A percentile compares a stretch with the other conserved stretches of the same genome.
Conservation (phyloP, 2,888 invertebrate species). For the Colostygia pectinataria region DNA sequence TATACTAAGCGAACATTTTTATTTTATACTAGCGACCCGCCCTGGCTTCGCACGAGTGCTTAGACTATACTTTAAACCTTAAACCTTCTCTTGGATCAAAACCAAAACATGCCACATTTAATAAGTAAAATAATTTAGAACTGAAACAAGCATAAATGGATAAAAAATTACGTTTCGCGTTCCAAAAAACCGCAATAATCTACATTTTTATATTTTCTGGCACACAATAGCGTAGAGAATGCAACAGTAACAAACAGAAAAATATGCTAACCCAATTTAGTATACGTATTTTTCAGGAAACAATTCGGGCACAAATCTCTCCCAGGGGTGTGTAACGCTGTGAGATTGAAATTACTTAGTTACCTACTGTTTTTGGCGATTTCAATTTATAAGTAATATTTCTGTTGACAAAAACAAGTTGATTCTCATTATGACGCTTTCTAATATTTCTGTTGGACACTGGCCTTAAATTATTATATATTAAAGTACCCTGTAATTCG, state of each 20-base stretch:
- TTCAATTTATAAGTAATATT: neutral
- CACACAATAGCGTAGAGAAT: constrained; percentile 11
- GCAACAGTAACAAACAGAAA: constrained; percentile 23
- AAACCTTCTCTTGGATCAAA: no score
- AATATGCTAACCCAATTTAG: constrained; percentile 31
- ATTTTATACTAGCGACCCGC: no score
- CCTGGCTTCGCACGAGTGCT: no score
- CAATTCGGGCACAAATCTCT: constrained; percentile 37
- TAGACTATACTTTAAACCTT: no score
- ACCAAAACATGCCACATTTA: neutral
- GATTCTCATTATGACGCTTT: no score
- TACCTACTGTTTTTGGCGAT: constrained; percentile 15
- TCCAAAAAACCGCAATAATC: constrained; percentile 9
- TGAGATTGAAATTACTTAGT: constrained; percentile 48
- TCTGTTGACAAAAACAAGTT: no score
- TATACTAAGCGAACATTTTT: no score
- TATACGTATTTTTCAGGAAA: constrained; percentile 33
- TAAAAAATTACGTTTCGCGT: neutral
- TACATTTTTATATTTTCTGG: constrained; percentile 12
- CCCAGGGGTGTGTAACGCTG: constrained; percentile 52
- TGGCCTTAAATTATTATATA: no score
- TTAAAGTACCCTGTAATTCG: no score
- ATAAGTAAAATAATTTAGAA: neutral
- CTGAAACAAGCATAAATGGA: neutral
- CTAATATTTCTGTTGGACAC: no score